Percentiles rank a stretch among this genome's conserved stretches.
Conservation (phyloP, 64 coral and sea anemone genomes). For the Stichodactyla helianthus region DNA sequence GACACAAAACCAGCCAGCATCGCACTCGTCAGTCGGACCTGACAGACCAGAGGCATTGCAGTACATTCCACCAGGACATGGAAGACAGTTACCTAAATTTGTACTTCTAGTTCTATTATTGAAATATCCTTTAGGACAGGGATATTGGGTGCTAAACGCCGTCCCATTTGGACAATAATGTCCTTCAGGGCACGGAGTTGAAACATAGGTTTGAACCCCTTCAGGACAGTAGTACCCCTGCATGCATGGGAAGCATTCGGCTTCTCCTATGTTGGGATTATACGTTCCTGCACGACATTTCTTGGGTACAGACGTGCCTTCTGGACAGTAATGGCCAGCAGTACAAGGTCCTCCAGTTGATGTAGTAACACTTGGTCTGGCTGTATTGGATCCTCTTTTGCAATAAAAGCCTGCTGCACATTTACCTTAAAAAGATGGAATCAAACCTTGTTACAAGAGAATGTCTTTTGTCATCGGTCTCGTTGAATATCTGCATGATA, state of each 20-base stretch:
- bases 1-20: slow-evolving; percentile 82
- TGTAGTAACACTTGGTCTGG: slow-evolving; percentile 60
- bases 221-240: slow-evolving; percentile 89
- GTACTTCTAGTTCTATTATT: slow-evolving; percentile 68
- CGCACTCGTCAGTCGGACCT: slow-evolving; percentile 75
- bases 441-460: background rate
- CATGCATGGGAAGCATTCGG: slow-evolving; percentile 77
- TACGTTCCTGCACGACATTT: slow-evolving; percentile 82
- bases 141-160: slow-evolving; percentile 55
- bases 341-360: slow-evolving; percentile 80
- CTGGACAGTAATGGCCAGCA: slow-evolving; percentile 77
- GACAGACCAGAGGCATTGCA: slow-evolving; percentile 77
- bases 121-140: slow-evolving; percentile 88
- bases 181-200: slow-evolving; percentile 74
- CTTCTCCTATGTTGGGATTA: slow-evolving; percentile 91
- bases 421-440: slow-evolving; percentile 33
- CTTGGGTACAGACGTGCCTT: slow-evolving; percentile 75
- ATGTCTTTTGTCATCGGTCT: no score
- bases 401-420: slow-evolving; percentile 90
- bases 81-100: slow-evolving; percentile 59
- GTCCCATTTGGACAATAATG: slow-evolving; percentile 97
- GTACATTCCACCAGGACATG: slow-evolving; percentile 85
- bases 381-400: slow-evolving; percentile 75
- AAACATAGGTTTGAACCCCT: slow-evolving; percentile 56
- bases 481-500: background rate